phyloP scores from a whole-genome alignment of 2,797 vertebrate genomes.

The Sebastes trivittatus region DNA sequence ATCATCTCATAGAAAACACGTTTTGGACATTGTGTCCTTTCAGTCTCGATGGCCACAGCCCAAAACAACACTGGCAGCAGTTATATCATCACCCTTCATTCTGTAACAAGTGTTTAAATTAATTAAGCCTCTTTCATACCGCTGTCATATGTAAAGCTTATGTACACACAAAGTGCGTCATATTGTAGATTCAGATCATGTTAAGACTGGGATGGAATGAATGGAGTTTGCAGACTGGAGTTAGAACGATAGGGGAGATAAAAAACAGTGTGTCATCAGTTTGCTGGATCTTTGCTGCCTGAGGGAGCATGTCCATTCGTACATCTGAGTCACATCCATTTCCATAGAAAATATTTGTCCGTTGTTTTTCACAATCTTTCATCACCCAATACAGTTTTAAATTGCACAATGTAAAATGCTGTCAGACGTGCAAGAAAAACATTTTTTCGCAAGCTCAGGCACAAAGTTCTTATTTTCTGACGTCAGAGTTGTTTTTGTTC shows the following conservation, averaged over 20 bases:
- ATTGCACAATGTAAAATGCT: not conserved
- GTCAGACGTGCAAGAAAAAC: not conserved
- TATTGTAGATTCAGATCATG: not conserved
- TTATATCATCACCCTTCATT: not conserved
- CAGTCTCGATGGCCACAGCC: not conserved
- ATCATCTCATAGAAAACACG: not conserved
- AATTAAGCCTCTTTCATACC: not conserved
- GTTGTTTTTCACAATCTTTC: not conserved
- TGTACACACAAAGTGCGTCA: not conserved
- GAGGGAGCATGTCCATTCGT: not conserved
- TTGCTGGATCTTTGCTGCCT: not conserved
- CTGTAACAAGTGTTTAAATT: not conserved
- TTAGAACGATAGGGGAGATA: not conserved
- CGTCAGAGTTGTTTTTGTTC: not conserved
- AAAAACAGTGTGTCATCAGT: conserved; percentile 38
- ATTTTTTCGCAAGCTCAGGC: not conserved
- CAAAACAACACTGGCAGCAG: not conserved
- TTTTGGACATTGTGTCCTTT: not conserved
- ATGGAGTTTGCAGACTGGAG: not conserved
- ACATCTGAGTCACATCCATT: conserved; percentile 33
- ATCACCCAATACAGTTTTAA: not conserved
- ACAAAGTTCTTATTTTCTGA: conserved; percentile 2
- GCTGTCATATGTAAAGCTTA: not conserved
- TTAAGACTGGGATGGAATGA: not conserved
- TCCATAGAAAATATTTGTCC: not conserved